A percentile compares a stretch with the other conserved stretches of the same genome.
Conservation (phyloP, 2,113 vertebrate species). For the Callochromis pleurospilus region DNA sequence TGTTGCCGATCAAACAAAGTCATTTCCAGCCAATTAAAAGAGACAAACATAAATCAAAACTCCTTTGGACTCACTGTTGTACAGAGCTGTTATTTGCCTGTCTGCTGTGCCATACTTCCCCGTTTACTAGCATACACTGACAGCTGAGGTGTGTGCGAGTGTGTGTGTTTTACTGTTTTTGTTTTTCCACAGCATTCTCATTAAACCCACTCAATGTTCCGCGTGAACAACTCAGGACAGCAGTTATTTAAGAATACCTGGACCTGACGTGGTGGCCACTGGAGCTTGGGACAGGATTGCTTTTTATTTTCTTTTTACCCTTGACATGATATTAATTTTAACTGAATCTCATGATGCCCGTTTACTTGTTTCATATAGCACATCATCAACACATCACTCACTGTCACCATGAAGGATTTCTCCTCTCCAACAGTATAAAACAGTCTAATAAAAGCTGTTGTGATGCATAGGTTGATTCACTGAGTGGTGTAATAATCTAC, state of each 20-base stretch:
- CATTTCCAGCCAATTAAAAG: not conserved
- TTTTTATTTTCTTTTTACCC: not conserved
- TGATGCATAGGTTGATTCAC: not conserved
- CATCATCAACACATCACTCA: not conserved
- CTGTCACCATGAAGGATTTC: not conserved
- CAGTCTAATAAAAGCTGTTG: not conserved
- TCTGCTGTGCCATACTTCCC: not conserved
- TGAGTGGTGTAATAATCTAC: not conserved
- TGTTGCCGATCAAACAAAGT: not conserved
- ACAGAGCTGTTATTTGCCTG: not conserved
- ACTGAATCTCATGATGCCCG: not conserved
- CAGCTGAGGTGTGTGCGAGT: not conserved
- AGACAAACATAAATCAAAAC: slow-evolving; percentile 15
- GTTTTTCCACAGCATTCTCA: not conserved
- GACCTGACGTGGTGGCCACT: not conserved
- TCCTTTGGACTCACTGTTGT: not conserved
- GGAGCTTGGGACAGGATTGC: not conserved
- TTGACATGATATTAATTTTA: not conserved
- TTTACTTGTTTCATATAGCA: not conserved
- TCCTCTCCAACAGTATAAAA: not conserved
- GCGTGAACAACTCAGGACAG: not conserved
- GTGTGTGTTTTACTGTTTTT: not conserved
- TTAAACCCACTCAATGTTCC: slow-evolving; percentile 6
- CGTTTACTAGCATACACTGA: not conserved
- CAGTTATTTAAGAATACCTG: not conserved